These are phyloP conservation scores for Orthonyx spaldingii DNA, from an alignment of 2,113 vertebrate genomes.

Conservation along the genomic window DNA sequence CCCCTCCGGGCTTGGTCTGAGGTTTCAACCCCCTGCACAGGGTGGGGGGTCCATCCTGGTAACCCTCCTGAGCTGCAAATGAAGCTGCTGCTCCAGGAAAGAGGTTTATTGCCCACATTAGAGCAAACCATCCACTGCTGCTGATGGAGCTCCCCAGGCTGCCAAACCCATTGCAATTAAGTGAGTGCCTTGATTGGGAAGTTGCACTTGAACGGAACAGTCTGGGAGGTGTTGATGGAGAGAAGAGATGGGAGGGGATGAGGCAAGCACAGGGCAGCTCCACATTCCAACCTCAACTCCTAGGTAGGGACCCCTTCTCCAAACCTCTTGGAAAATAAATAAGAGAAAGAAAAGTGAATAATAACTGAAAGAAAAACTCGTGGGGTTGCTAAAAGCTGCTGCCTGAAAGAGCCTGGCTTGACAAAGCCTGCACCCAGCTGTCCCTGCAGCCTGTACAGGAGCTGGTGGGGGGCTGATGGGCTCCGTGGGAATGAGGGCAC, in stretches of 20 bases:
- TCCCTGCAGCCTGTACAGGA: not conserved
- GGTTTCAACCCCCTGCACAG: not conserved
- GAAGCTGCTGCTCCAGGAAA: not conserved
- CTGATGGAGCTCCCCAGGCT: constrained; percentile 8
- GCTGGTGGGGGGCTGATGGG: not conserved
- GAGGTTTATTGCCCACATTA: not conserved
- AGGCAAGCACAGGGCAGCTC: not conserved
- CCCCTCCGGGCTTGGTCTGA: not conserved
- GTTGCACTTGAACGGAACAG: not conserved
- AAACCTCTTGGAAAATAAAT: not conserved
- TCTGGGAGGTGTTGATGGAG: not conserved
- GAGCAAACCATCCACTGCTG: not conserved
- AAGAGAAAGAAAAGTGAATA: not conserved
- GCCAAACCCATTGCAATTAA: not conserved
- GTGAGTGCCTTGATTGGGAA: constrained; percentile 4
- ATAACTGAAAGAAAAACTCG: not conserved
- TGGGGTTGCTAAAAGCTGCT: not conserved
- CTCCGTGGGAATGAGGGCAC: not conserved
- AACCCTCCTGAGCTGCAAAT: not conserved
- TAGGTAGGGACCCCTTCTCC: not conserved
- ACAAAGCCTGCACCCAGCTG: not conserved
- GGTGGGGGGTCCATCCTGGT: not conserved
- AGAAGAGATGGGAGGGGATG: not conserved
- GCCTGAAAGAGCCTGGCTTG: not conserved
- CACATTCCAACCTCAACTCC: accelerated